Evolutionary conservation across 2,113 vertebrate species (phyloP), one percentile per base, ranked within the genome.

Genomic region (Pterocles burchelli): DNA sequence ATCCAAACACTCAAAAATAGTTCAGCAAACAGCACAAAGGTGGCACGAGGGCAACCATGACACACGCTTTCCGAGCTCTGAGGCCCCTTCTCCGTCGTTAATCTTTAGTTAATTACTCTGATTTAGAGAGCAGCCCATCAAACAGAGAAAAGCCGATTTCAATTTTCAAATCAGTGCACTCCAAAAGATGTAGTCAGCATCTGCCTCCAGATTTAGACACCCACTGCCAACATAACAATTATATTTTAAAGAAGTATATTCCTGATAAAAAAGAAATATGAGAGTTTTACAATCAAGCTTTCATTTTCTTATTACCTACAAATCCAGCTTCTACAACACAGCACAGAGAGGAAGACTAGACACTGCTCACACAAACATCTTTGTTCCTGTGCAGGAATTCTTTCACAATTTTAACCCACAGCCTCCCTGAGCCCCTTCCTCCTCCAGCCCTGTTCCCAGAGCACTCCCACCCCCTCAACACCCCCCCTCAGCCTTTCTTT

Each of bases 301-400:
- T 85, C 11, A 31, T 77, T 48, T 49, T 29, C 34, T 46, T 24
- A 57, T 82, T 96, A 97, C 96, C 95, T 95, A 98, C 90, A 96
- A 98, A 97, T 89, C 86, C 96, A 71, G 94, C 88, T 49, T 98
- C 95, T 20, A 97, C 97, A 20, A 97, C 96, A 70, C 85, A 97
- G 88, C 96, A 73, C 85, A 93, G 12, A 96, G 89, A 58, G 96
- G 97, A 57, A 98, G 95, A 72, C 91, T 96, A 72, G 97, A 97
- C 17, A 94, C 84, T 46, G 82, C 95, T 61, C 76, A 66, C 91
- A 95, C 91, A 95, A 88, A 97, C 66, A 93, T 96, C 97, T 97
- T 89, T 67, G 73, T 46, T 83, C 62, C 26, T 51, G 46, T 58
- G 57, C 75, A 97, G 96, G 92, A 94, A 96, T 46, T 71, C 33